phyloP scores from a whole-genome alignment of 2,797 vertebrate genomes.

The Coregonus sp. region DNA sequence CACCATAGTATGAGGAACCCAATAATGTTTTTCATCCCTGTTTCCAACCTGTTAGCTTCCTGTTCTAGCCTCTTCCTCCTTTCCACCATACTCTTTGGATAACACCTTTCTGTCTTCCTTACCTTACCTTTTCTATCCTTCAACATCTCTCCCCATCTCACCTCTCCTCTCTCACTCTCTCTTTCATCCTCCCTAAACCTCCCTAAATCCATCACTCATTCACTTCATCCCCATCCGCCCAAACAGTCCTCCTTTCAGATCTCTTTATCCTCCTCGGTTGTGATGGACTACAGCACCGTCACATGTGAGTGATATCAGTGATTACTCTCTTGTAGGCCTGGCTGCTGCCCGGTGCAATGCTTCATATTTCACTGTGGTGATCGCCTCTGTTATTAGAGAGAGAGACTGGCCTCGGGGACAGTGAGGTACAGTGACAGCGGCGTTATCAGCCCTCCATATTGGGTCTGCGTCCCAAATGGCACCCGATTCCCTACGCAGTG shows the following conservation, averaged over 20 bases:
- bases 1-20: neutral
- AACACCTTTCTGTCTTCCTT: neutral
- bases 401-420: conserved; percentile 24
- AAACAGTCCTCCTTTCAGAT: conserved; percentile 7
- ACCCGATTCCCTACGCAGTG: neutral
- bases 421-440: conserved; percentile 7
- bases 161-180: neutral
- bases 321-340: conserved; percentile 20
- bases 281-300: conserved; percentile 14
- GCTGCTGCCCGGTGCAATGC: conserved; percentile 2
- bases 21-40: neutral
- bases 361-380: conserved; percentile 20
- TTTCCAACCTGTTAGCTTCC: neutral
- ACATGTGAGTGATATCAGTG: conserved; percentile 24
- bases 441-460: conserved; percentile 8
- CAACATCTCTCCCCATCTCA: neutral
- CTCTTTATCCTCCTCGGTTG: conserved; percentile 7
- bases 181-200: conserved; percentile 23
- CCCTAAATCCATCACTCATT: conserved; percentile 20
- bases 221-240: neutral
- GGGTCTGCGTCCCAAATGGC: neutral
- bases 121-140: neutral
- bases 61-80: neutral
- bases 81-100: neutral
- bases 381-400: conserved; percentile 21